Conservation (phyloP, 2,113 vertebrate species). For the Gnathonemus longibarbis region DNA sequence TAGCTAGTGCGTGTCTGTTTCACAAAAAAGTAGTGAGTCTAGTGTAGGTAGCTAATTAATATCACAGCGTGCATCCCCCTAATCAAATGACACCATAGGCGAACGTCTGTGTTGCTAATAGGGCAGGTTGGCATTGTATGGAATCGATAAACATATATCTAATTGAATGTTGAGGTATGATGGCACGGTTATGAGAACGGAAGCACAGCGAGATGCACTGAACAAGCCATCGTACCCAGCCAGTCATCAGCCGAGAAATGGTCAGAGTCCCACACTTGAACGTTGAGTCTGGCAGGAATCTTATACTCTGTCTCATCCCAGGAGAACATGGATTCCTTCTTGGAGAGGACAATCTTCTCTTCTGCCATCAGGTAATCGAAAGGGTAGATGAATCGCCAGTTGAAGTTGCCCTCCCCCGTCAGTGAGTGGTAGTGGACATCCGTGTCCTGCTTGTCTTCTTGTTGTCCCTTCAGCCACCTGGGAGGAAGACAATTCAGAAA, state of each 20-base stretch:
- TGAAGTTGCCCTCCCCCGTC: constrained; percentile 95
- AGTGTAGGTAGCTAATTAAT: not conserved
- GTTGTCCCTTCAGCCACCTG: constrained; percentile 97
- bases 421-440: constrained; percentile 97
- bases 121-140: not conserved
- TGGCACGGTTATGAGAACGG: not conserved
- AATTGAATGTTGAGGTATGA: not conserved
- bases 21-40: not conserved
- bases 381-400: constrained; percentile 94
- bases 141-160: not conserved
- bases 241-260: constrained; percentile 97
- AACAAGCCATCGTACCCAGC: constrained; percentile 62
- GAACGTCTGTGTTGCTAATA: not conserved
- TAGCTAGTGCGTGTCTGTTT: not conserved
- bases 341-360: constrained; percentile 96
- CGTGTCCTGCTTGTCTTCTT: constrained; percentile 97
- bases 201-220: not conserved
- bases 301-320: constrained; percentile 99
- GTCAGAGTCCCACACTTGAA: constrained; percentile 97
- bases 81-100: not conserved
- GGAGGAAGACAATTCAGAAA: not conserved
- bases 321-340: constrained; percentile 98
- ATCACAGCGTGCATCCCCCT: not conserved
- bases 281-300: constrained; percentile 87
- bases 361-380: constrained; percentile 95